phyloP scores from a whole-genome alignment of 2,113 vertebrate species.

The Chlamydotis undulata region DNA sequence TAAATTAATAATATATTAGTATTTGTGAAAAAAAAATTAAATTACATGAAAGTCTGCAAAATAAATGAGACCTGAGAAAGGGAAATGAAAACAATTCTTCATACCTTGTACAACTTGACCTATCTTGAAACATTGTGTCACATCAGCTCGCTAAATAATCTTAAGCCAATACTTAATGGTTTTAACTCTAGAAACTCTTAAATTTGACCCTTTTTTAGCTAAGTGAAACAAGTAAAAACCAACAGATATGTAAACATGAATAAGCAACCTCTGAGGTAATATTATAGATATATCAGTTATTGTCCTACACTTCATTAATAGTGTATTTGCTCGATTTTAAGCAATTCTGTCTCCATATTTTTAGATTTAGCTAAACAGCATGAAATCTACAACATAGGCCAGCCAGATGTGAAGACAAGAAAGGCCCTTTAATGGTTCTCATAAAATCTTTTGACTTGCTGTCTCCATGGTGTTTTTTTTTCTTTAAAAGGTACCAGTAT shows the following conservation, averaged over 20 bases:
- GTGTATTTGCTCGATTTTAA: neutral
- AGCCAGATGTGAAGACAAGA: constrained; percentile 49
- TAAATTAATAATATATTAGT: neutral
- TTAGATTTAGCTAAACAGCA: neutral
- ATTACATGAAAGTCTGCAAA: neutral
- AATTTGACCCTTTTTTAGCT: neutral
- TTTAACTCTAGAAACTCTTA: neutral
- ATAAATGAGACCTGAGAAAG: neutral
- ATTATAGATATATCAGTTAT: neutral
- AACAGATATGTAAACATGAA: neutral
- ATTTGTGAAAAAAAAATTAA: neutral
- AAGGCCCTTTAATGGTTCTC: constrained; percentile 38
- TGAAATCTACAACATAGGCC: constrained; percentile 12
- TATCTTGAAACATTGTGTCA: neutral
- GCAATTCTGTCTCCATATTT: neutral
- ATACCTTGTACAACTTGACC: neutral
- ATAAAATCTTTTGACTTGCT: constrained; percentile 56
- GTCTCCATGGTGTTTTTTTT: neutral
- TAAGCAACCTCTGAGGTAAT: neutral
- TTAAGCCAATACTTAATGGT: neutral
- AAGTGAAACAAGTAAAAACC: neutral
- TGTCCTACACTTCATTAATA: neutral
- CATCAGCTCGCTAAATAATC: neutral
- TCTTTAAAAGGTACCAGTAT: constrained; percentile 59
- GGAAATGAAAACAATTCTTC: neutral